These are phyloP conservation scores for Semotilus atromaculatus DNA, from an alignment of 2,797 vertebrate species.

Conservation along the genomic window DNA sequence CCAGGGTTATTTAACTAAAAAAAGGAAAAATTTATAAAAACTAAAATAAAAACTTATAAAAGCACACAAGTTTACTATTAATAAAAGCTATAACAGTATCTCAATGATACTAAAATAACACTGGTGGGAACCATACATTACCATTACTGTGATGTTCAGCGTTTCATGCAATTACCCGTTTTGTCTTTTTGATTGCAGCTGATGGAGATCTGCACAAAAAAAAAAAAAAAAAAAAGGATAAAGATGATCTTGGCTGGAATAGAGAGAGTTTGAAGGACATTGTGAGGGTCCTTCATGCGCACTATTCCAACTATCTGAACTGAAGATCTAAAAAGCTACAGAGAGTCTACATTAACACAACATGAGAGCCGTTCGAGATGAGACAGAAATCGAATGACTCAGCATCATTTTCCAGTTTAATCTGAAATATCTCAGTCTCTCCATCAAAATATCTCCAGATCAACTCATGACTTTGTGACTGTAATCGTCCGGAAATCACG, in stretches of 20 bases:
- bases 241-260: neutral
- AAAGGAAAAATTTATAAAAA: neutral
- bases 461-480: neutral
- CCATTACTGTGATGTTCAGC: neutral
- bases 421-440: neutral
- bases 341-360: slow-evolving; percentile 24
- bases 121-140: neutral
- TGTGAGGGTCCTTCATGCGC: slow-evolving; percentile 2
- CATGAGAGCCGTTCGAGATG: neutral
- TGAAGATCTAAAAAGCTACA: slow-evolving; percentile 21
- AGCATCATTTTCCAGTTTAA: neutral
- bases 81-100: neutral
- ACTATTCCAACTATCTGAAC: slow-evolving; percentile 21
- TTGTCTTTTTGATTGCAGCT: neutral
- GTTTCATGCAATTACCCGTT: neutral
- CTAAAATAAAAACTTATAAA: neutral
- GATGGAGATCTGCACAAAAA: neutral
- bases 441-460: neutral
- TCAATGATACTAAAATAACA: neutral
- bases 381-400: neutral
- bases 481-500: neutral
- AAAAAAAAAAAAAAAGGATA: neutral
- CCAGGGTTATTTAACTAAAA: neutral
- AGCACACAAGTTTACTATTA: no score
- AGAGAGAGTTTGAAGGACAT: slow-evolving; percentile 1